phyloP scores from a whole-genome alignment of 2,113 vertebrate genomes.

The Vireo altiloquus region DNA sequence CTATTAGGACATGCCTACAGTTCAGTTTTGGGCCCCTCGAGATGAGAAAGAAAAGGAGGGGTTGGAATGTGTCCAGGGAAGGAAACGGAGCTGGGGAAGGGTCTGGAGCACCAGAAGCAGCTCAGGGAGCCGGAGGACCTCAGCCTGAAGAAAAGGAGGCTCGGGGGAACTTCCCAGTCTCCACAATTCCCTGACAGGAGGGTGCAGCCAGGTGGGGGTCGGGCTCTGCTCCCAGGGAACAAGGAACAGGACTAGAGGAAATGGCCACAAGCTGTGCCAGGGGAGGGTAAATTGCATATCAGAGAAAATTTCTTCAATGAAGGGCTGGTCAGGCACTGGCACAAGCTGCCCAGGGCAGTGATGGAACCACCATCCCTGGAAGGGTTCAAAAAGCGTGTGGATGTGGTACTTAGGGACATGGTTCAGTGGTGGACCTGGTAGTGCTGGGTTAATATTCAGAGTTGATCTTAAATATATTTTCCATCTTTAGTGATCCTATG shows the following conservation, averaged over 20 bases:
- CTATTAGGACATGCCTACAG: fast-evolving
- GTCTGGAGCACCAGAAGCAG: neutral
- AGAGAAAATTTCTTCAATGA: neutral
- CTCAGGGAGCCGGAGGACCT: neutral
- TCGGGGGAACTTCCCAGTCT: neutral
- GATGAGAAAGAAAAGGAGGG: neutral
- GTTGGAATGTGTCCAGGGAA: neutral
- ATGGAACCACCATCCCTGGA: neutral
- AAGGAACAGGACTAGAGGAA: neutral
- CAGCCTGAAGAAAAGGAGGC: neutral
- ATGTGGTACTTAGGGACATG: neutral
- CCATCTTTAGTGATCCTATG: neutral
- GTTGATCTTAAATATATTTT: neutral
- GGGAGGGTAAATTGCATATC: neutral
- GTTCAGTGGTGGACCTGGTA: neutral
- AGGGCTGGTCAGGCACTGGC: neutral
- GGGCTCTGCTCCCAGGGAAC: neutral
- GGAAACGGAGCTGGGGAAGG: fast-evolving
- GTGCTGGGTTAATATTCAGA: neutral
- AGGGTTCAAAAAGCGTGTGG: neutral
- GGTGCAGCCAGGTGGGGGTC: neutral
- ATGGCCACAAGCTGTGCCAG: fast-evolving
- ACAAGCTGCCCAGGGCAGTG: neutral
- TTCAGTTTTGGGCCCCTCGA: neutral
- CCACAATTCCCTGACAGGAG: neutral